Evolutionary conservation across 2,113 vertebrate species (phyloP).

Genomic region (Sphaerodactylus townsendi): DNA sequence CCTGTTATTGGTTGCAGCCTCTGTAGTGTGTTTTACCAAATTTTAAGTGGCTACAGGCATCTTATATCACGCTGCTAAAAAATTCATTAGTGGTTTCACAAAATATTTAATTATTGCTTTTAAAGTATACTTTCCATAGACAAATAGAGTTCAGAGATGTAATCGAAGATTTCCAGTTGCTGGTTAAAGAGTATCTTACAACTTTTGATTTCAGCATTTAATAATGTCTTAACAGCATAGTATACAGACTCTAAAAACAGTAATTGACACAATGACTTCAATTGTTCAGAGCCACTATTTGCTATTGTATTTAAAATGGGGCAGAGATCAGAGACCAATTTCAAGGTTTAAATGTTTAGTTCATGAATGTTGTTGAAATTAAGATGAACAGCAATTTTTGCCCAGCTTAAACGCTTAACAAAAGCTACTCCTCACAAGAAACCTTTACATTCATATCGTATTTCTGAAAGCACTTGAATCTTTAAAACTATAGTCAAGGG

Average conservation of each 20-base stretch:
- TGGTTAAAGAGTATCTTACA: constrained; percentile 44
- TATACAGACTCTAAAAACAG: constrained; percentile 48
- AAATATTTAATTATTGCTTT: constrained; percentile 53
- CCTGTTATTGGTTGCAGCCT: background rate
- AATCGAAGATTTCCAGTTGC: constrained; percentile 42
- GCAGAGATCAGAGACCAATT: constrained; percentile 41
- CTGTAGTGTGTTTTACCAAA: constrained; percentile 29
- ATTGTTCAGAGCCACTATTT: constrained; percentile 16
- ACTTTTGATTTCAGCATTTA: constrained; percentile 52
- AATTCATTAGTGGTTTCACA: constrained; percentile 63
- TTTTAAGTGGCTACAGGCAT: constrained; percentile 48
- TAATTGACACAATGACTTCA: constrained; percentile 49
- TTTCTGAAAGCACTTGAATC: constrained; percentile 44
- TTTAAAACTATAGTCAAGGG: constrained; percentile 43
- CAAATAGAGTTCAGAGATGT: constrained; percentile 41
- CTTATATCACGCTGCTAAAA: constrained; percentile 57
- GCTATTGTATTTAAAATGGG: constrained; percentile 39
- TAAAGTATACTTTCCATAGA: constrained; percentile 47
- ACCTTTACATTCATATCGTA: constrained; percentile 58
- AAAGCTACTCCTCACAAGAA: constrained; percentile 51
- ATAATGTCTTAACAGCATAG: constrained; percentile 51
- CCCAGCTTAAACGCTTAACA: constrained; percentile 34
- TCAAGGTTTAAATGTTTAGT: constrained; percentile 32
- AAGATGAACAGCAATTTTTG: constrained; percentile 35
- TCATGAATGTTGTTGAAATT: constrained; percentile 35